Base-by-base conservation (phyloP, 2,888 invertebrate genomes). In the Ephialtes manifestator region DNA sequence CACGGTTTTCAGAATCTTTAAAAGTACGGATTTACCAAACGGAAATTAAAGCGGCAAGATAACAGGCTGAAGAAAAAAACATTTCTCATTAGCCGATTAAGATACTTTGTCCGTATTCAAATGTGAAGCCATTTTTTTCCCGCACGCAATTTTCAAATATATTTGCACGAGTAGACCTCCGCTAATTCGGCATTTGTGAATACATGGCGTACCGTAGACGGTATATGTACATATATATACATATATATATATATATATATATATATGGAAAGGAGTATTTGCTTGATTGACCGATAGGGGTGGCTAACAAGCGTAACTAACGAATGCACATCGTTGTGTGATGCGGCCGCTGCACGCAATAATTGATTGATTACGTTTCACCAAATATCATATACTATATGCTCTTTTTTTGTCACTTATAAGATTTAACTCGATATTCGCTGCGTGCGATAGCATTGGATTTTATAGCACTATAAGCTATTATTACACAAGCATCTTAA, bases 351-450 rank as follows among this genome's bases (percentile, higher is more conserved):
- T 82, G 89, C 90, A 72, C 87, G 77, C 88, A 88, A 90, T 92
- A 92, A 92, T 92, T 93, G 92, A 91, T 92, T 91, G 90, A 92
- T 92, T 90, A 89, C 88, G 88, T 79, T 70, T 87, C 88, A 88
- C 87, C 90, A 90, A 91, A 92, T 89, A 88, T 89, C 89, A 75
- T 39, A 11, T 13, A 18, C 4, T 68, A 51, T 18, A 67, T 20
- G 65, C 58, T 70, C 28, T 72, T 58, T 71, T 63, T 79, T 70
- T 71, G 31, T 20, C 5, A 35, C 18, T 18, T 39, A 35, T 7
- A 39, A 60, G 15, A 58, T 58, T 53, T 53, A 46, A 18, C 51
- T n/a, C 10, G 39, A 39, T 39, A 39, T 8, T 39, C 39, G 39
- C 39, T 39, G 39, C 8, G 10, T 39, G 8, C 10, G 8, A 0